These are phyloP conservation scores for Drosophila aldrichi DNA, from an alignment of 2,888 invertebrate species.

Conservation along the genomic window DNA sequence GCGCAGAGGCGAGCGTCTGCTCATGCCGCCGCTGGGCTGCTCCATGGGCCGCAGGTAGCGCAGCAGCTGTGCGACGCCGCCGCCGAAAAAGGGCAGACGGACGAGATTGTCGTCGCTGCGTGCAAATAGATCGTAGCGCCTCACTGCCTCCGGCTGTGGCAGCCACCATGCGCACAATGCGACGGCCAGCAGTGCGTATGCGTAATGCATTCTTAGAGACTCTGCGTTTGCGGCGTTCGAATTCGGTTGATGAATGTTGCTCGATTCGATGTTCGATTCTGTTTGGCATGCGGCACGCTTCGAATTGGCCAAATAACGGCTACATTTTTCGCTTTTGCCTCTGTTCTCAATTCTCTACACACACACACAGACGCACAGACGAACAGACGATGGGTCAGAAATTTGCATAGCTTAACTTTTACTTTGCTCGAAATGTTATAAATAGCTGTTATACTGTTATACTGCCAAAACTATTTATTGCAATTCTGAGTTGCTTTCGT, in stretches of 20 bases:
- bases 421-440: constrained; percentile 50
- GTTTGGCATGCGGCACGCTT: constrained; percentile 42
- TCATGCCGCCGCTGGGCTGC: constrained; percentile 26
- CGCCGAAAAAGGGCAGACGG: constrained; percentile 75
- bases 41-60: constrained; percentile 71
- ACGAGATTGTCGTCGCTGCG: constrained; percentile 39
- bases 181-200: constrained; percentile 36
- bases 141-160: neutral
- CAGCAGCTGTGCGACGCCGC: constrained; percentile 75
- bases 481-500: neutral
- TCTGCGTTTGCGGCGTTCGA: neutral
- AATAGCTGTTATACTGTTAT: constrained; percentile 11
- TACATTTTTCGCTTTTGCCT: constrained; percentile 26
- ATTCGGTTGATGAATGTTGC: constrained; percentile 31
- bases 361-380: constrained; percentile 5
- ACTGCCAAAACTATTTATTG: constrained; percentile 10
- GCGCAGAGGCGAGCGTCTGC: constrained; percentile 75
- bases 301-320: constrained; percentile 53
- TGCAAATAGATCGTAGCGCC: constrained; percentile 23
- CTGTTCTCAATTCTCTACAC: constrained; percentile 50
- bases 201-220: constrained; percentile 32
- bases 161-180: neutral
- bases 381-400: constrained; percentile 9
- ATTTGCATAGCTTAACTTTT: constrained; percentile 63
- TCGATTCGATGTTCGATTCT: constrained; percentile 39